These are phyloP conservation scores for Holacanthella duospinosa DNA, from an alignment of 2,888 invertebrate genomes.

Conservation along the genomic window DNA sequence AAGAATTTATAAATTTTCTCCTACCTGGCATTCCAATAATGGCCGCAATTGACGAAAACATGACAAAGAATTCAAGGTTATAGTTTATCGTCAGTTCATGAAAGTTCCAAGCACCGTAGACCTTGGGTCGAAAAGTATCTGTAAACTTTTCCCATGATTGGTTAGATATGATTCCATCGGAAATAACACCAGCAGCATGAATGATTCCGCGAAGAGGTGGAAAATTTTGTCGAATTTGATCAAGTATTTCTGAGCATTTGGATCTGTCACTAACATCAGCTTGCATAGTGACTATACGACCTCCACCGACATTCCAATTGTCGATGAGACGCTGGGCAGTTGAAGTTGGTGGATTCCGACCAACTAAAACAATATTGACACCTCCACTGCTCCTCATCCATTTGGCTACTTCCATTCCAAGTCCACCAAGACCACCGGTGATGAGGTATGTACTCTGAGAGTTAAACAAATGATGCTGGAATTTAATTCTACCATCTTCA, in stretches of 20 bases:
- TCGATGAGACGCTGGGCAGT: conserved; percentile 5
- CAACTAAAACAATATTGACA: conserved; percentile 15
- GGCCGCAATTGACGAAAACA: not conserved
- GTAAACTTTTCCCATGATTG: conserved; percentile 18
- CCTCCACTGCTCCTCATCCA: conserved; percentile 24
- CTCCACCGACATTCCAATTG: conserved; percentile 11
- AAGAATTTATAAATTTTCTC: too few species aligned
- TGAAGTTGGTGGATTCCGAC: conserved; percentile 14
- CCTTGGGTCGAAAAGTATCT: conserved; percentile 14
- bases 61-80: not conserved
- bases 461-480: conserved; percentile 12
- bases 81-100: not conserved
- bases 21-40: not conserved
- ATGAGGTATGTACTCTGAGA: conserved; percentile 19
- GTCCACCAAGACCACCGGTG: conserved; percentile 25
- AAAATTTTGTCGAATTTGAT: conserved; percentile 8
- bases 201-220: conserved; percentile 19
- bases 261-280: conserved; percentile 17
- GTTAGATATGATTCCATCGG: conserved; percentile 14
- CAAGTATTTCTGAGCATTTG: conserved; percentile 13
- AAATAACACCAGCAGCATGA: conserved; percentile 18
- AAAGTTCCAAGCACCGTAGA: conserved; percentile 10
- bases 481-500: conserved; percentile 1
- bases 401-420: conserved; percentile 22
- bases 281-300: conserved; percentile 10